A percentile compares a stretch with the other conserved stretches of the same genome.
phyloP scores from a whole-genome alignment of 2,113 vertebrate genomes.

The Paraplagusia blochii region DNA sequence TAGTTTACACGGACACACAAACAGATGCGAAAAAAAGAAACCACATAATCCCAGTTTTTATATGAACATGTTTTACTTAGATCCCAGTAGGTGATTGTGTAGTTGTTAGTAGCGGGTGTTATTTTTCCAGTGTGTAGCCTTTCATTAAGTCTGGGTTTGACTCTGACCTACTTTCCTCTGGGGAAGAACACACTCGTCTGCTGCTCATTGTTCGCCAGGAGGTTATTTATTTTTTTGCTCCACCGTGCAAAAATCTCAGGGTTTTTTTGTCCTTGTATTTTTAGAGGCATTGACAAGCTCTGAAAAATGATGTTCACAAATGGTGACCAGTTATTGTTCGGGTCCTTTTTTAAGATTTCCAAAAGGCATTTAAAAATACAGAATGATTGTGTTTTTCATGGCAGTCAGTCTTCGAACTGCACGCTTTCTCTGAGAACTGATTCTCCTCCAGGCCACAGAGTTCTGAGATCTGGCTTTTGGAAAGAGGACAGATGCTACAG shows the following conservation, averaged over 20 bases:
- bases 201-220: constrained; percentile 44
- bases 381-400: constrained; percentile 60
- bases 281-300: constrained; percentile 57
- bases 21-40: background rate
- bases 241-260: constrained; percentile 26
- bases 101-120: constrained; percentile 15
- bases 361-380: constrained; percentile 62
- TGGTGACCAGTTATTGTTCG: constrained; percentile 53
- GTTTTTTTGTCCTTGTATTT: constrained; percentile 63
- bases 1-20: background rate
- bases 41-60: constrained; percentile 14
- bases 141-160: constrained; percentile 34
- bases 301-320: constrained; percentile 44
- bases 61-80: constrained; percentile 23
- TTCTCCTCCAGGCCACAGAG: constrained; percentile 49
- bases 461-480: constrained; percentile 57
- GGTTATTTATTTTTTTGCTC: constrained; percentile 9
- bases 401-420: constrained; percentile 50
- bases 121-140: constrained; percentile 33
- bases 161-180: constrained; percentile 59
- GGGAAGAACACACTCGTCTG: constrained; percentile 33
- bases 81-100: constrained; percentile 17
- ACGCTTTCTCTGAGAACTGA: constrained; percentile 54
- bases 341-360: constrained; percentile 65
- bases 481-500: constrained; percentile 55